These are phyloP conservation scores for Torymus aiolomorphi DNA, from an alignment of 2,888 invertebrate genomes.

Conservation along the genomic window DNA sequence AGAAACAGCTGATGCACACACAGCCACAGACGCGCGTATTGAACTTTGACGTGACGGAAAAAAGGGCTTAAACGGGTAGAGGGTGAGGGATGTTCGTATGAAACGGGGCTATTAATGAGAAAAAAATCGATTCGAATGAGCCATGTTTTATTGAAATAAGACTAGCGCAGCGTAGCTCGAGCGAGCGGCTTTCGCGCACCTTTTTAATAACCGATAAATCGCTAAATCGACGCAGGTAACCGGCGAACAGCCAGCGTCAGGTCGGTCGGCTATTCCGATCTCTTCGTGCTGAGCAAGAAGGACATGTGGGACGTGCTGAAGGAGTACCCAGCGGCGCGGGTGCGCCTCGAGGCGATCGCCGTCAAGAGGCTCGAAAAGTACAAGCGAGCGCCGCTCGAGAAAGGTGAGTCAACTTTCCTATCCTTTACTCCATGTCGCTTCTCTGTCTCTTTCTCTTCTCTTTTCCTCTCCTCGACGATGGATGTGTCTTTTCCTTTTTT, in stretches of 20 bases:
- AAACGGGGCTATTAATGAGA: neutral
- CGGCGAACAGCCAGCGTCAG: slow-evolving; percentile 98
- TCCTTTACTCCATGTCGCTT: slow-evolving; percentile 20
- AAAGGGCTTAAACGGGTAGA: too few relatives aligned
- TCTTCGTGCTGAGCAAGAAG: slow-evolving; percentile 98
- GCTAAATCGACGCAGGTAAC: slow-evolving; percentile 85
- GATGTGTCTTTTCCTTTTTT: slow-evolving; percentile 2
- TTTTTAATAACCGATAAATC: slow-evolving; percentile 73
- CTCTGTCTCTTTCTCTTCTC: slow-evolving; percentile 6
- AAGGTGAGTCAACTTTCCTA: slow-evolving; percentile 81
- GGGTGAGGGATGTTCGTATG: too few relatives aligned
- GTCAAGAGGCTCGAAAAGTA: slow-evolving; percentile 98
- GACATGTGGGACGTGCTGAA: slow-evolving; percentile 99
- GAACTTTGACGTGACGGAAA: too few relatives aligned
- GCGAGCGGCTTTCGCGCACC: slow-evolving; percentile 53
- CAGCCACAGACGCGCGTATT: neutral
- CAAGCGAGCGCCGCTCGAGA: slow-evolving; percentile 94
- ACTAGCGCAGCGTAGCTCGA: slow-evolving; percentile 50
- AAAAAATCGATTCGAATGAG: neutral
- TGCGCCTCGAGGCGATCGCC: slow-evolving; percentile 96
- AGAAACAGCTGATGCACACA: neutral
- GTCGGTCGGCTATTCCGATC: slow-evolving; percentile 98
- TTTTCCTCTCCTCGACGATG: neutral
- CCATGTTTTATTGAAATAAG: neutral
- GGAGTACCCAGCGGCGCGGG: slow-evolving; percentile 94